Evolutionary conservation across 2,797 vertebrate species (phyloP).

Genomic region (Eulemur mongoz): DNA sequence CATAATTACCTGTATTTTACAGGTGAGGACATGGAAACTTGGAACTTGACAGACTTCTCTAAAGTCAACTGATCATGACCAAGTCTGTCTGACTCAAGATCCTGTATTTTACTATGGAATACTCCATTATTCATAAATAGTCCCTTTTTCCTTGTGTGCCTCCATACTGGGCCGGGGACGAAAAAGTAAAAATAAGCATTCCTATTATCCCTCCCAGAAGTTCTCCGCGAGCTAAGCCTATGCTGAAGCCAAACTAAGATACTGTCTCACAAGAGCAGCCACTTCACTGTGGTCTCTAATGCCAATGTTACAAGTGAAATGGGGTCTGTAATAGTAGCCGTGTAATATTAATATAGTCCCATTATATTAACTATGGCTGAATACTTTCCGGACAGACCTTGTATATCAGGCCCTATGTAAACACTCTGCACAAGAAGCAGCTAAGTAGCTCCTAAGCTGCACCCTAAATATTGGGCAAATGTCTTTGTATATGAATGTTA

Average conservation of each 20-base stretch:
- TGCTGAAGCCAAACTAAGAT: neutral
- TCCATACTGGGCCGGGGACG: neutral
- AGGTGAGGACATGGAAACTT: neutral
- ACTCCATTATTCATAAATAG: neutral
- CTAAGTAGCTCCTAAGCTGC: neutral
- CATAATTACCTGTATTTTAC: neutral
- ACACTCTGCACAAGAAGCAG: neutral
- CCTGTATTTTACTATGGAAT: neutral
- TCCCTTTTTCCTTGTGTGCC: neutral
- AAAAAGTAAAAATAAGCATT: neutral
- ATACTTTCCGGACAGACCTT: too few relatives aligned
- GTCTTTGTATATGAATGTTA: neutral
- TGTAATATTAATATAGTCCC: too few relatives aligned
- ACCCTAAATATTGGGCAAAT: neutral
- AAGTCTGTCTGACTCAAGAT: neutral
- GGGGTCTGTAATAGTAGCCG: too few relatives aligned
- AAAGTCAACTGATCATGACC: conserved; percentile 28
- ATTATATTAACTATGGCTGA: too few relatives aligned
- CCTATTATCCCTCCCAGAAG: neutral
- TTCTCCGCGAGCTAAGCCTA: neutral
- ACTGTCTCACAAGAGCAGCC: neutral
- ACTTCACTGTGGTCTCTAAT: neutral
- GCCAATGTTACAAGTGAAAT: neutral
- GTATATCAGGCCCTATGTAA: neutral
- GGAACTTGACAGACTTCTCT: neutral